Conservation (phyloP, 2,888 invertebrate species). For the Amphipyra berbera region DNA sequence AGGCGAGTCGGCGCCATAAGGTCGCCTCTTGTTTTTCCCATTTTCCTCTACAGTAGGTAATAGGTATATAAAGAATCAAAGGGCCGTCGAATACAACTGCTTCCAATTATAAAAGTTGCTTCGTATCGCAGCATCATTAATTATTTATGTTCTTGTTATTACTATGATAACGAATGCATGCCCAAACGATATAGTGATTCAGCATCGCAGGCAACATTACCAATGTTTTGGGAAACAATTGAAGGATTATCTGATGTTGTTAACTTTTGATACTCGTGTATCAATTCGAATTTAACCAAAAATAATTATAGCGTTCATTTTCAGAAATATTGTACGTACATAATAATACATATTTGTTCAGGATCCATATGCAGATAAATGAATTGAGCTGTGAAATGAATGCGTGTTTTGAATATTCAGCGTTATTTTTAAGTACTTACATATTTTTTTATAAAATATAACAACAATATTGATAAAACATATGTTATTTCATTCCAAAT, state of each 20-base stretch:
- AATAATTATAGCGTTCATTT: slow-evolving; percentile 21
- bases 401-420: too few relatives aligned
- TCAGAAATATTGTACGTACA: slow-evolving; percentile 3
- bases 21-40: slow-evolving; percentile 46
- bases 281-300: slow-evolving; percentile 9
- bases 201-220: slow-evolving; percentile 56
- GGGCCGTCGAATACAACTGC: slow-evolving; percentile 52
- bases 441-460: too few relatives aligned
- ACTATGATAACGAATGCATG: slow-evolving; percentile 73
- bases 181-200: slow-evolving; percentile 60
- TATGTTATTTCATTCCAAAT: background rate
- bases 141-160: slow-evolving; percentile 65
- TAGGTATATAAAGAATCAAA: slow-evolving; percentile 39
- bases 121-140: slow-evolving; percentile 57
- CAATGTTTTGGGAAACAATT: slow-evolving; percentile 53
- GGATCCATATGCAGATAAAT: too few relatives aligned
- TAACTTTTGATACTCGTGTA: slow-evolving; percentile 22
- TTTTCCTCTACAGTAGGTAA: slow-evolving; percentile 21
- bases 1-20: slow-evolving; percentile 44
- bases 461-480: too few relatives aligned
- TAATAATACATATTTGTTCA: background rate
- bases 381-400: too few relatives aligned
- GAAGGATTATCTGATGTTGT: slow-evolving; percentile 31
- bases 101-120: slow-evolving; percentile 56
- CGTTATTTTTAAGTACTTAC: too few relatives aligned